Base-by-base conservation (phyloP, 2,888 invertebrate species). In the Luffia ferchaultella region DNA sequence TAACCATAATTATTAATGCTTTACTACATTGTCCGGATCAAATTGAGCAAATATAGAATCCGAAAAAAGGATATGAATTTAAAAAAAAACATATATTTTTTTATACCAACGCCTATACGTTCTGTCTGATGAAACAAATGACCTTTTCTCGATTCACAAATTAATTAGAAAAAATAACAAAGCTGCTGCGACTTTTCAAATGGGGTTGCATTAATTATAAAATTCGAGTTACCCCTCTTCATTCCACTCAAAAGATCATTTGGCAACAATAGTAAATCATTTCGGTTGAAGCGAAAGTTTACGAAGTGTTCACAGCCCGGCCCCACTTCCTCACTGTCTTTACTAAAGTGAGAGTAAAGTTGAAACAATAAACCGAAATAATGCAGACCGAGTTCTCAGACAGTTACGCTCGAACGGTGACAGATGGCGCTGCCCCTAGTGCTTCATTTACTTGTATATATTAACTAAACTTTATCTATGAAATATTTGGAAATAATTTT, bases 291-390 rank as follows among this genome's bases (percentile, higher is more conserved):
- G 46, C 30, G 17, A 48, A 48, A 48, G 42, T 42, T 42, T 48
- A 48, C 20, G n/a, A 48, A 46, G 41, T 40, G 15, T 3, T 3
- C 30, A 30, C 30, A 30, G 30, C 48, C 2, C 42, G 42, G 20
- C 42, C 46, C 2, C 42, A 48, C 49, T 49, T 49, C 43, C 49
- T 40, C 18, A 19, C 30, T 17, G 18, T 42, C 41, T 42, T 18
- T n/a, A 18, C 49, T 19, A 49, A 49, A 49, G 30, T 30, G 30
- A 30, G 30, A 30, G 30, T 30, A 30, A 30, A 30, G 30, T 49
- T 49, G 43, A 49, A 49, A 49, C 49, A 49, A 49, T 49, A 49
- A 49, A 19, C 43, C 16, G 18, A 49, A 49, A 49, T 49, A 49
- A 49, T 49, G 49, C 49, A 49, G 42, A 16, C 16, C 43, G 18